Base-by-base conservation (phyloP, 2,113 vertebrate species). In the Elaphurus davidianus region DNA sequence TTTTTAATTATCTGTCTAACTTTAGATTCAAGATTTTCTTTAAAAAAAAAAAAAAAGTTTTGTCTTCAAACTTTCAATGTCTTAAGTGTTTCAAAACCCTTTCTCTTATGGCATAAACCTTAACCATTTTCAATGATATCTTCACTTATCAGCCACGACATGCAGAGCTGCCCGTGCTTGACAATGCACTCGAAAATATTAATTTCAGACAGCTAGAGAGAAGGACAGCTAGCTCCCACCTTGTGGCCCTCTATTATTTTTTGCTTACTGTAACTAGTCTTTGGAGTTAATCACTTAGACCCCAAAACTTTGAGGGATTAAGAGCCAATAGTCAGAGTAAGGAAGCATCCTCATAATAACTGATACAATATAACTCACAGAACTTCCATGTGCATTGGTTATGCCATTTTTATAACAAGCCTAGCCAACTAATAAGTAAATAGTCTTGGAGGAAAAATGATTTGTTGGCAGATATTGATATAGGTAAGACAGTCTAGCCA, bases 21-120 rank as follows among this genome's bases (percentile, higher is more conserved):
- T 95, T 87, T 71, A 78, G 36, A 74, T 54, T 98, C 28, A 62
- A 74, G 40, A 50, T 96, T 95, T 82, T 76, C 55, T 84, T 79
- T 62, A 33, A n/a, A 81, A 40, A 21, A 71, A 40, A 71, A 40
- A 16, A 28, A 9, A 40, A 25, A 54, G 19, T 71, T 97, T 96
- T 87, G 27, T 87, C 60, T 85, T 43, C 86, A 64, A 93, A 96
- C 50, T 89, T 95, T 59, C 45, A 90, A 43, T 59, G n/a, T n/a
- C n/a, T 25, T 96, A 36, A 54, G 55, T 52, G 60, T 43, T 79
- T 91, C 78, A 97, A 93, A 97, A 79, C 50, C 62, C 43, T 95
- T 92, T 90, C 5, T 7, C 0, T n/a, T 62, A 28, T 43, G 62
- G 5, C 19, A 47, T 87, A 62, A 95, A 43, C 13, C 21, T 90